A percentile compares a stretch with the other conserved stretches of the same genome.
phyloP scores from a whole-genome alignment of 1,140 invertebrate species.

The Magallana gigas region DNA sequence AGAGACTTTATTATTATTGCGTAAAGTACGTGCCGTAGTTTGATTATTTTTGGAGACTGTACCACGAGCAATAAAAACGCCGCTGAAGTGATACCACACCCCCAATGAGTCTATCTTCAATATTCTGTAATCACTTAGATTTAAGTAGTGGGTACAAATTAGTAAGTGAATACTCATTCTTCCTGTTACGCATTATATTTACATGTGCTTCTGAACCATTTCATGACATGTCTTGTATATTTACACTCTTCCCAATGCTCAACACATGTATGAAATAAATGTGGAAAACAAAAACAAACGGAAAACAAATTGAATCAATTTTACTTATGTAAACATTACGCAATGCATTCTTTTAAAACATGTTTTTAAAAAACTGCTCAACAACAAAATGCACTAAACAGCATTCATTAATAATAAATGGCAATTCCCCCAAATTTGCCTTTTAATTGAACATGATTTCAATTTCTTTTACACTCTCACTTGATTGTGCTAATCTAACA shows the following conservation, averaged over 20 bases:
- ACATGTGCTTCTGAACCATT: background rate
- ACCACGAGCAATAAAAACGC: too few species aligned
- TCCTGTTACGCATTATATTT: background rate
- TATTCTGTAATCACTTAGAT: too few species aligned
- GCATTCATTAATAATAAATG: background rate
- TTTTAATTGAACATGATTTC: too few species aligned
- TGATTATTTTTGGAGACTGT: too few species aligned
- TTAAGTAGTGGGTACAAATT: too few species aligned
- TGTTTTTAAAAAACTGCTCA: background rate
- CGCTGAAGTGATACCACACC: too few species aligned
- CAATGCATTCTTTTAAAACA: background rate
- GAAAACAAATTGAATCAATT: background rate
- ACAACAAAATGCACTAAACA: background rate
- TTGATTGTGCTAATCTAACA: background rate
- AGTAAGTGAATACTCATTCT: background rate
- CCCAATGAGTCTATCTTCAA: too few species aligned
- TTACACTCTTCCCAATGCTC: background rate
- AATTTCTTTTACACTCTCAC: too few species aligned
- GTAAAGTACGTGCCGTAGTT: too few species aligned
- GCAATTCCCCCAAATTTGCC: background rate
- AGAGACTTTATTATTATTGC: too few species aligned
- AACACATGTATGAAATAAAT: constrained; percentile 10
- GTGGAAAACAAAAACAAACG: background rate
- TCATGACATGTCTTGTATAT: background rate
- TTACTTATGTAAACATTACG: background rate